phyloP scores from a whole-genome alignment of 1,140 invertebrate species.

The Drosophila pseudoobscura region DNA sequence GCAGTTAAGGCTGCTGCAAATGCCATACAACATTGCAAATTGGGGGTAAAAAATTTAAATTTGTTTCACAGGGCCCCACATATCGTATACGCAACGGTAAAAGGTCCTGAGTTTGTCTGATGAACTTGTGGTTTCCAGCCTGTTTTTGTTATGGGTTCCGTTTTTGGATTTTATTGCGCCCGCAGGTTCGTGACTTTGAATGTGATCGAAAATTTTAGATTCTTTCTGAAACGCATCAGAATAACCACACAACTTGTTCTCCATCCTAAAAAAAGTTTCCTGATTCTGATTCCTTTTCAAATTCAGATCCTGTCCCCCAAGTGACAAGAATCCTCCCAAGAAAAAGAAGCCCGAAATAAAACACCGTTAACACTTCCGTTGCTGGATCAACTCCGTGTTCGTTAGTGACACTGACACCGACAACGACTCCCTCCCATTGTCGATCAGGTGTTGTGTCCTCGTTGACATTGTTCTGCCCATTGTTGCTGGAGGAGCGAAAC shows the following conservation, averaged over 20 bases:
- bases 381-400: slow-evolving; percentile 13
- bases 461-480: slow-evolving; percentile 26
- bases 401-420: slow-evolving; percentile 7
- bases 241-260: no score
- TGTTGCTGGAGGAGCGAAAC: slow-evolving; percentile 59
- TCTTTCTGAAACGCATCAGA: no score
- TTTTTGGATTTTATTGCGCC: no score
- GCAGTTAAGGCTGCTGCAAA: no score
- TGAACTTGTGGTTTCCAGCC: no score
- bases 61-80: slow-evolving; percentile 21
- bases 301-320: background rate
- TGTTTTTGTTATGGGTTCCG: no score
- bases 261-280: background rate
- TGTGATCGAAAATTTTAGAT: no score
- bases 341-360: no score
- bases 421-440: slow-evolving; percentile 40
- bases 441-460: slow-evolving; percentile 39
- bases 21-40: slow-evolving; percentile 18
- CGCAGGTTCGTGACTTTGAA: no score
- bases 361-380: slow-evolving; percentile 73
- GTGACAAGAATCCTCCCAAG: no score
- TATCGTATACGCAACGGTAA: slow-evolving; percentile 56
- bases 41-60: slow-evolving; percentile 41
- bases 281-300: background rate
- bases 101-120: no score